These are phyloP conservation scores for Papilio aristodemus DNA, from an alignment of 1,140 invertebrate species.

Conservation along the genomic window DNA sequence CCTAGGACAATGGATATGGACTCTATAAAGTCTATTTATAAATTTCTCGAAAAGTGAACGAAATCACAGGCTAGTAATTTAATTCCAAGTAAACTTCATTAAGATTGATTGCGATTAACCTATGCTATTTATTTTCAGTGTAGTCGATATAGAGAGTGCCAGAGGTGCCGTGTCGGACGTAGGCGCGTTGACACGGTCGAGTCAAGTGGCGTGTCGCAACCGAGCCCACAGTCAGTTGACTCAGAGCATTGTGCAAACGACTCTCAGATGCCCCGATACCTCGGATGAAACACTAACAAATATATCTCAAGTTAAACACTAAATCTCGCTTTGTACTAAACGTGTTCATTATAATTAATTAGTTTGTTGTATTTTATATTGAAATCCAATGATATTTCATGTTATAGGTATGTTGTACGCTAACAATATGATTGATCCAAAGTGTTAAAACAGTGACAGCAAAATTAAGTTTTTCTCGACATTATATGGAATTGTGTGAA, in stretches of 20 bases:
- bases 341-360: neutral
- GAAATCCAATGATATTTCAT: too few relatives aligned
- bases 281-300: constrained; percentile 35
- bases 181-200: constrained; percentile 46
- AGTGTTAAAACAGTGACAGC: too few relatives aligned
- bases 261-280: constrained; percentile 39
- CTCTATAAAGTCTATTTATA: too few relatives aligned
- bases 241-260: constrained; percentile 48
- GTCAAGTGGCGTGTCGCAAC: constrained; percentile 46
- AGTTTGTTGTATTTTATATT: too few relatives aligned
- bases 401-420: too few relatives aligned
- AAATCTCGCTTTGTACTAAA: neutral
- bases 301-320: constrained; percentile 5
- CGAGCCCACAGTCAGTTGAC: constrained; percentile 47
- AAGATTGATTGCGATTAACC: constrained; percentile 4
- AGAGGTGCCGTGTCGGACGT: constrained; percentile 32
- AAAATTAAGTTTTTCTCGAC: too few relatives aligned
- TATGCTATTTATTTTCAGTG: constrained; percentile 16
- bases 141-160: constrained; percentile 15
- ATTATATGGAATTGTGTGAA: too few relatives aligned
- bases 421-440: too few relatives aligned
- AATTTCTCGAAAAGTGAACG: too few relatives aligned
- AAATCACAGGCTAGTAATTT: neutral
- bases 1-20: too few relatives aligned
- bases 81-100: constrained; percentile 6